Percentiles rank a stretch among this genome's conserved stretches.
These are phyloP conservation scores for Bimastos eiseni DNA, from an alignment of 2,888 invertebrate genomes.

Conservation along the genomic window DNA sequence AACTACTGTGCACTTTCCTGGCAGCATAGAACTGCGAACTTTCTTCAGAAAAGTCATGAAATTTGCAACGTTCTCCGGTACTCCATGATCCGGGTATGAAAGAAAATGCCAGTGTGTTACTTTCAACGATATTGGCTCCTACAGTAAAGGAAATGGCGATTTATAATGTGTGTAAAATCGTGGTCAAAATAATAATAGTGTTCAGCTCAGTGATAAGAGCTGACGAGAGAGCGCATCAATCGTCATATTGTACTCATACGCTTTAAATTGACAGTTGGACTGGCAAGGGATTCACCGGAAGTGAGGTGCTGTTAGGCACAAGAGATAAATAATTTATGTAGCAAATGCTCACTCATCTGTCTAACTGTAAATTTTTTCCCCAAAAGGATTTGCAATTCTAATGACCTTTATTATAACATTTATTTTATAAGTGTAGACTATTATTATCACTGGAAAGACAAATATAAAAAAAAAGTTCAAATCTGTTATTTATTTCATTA, in stretches of 20 bases:
- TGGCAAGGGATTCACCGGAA: too few relatives aligned
- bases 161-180: too few relatives aligned
- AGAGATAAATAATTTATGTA: too few relatives aligned
- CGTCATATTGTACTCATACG: too few relatives aligned
- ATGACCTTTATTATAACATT: neutral
- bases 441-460: neutral
- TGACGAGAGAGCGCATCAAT: too few relatives aligned
- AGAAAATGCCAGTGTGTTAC: constrained; percentile 26
- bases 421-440: neutral
- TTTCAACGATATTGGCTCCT: neutral
- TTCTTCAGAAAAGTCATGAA: constrained; percentile 26
- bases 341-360: too few relatives aligned
- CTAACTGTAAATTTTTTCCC: neutral
- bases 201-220: too few relatives aligned
- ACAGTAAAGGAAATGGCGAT: neutral
- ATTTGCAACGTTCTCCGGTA: neutral
- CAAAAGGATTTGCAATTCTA: neutral
- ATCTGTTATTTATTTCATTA: neutral
- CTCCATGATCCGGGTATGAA: constrained; percentile 23
- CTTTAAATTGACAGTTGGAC: too few relatives aligned
- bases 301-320: too few relatives aligned
- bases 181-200: too few relatives aligned
- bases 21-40: neutral
- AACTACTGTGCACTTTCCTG: constrained; percentile 25
- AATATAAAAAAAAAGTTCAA: neutral